Percentiles rank a stretch among this genome's conserved stretches.
These are phyloP conservation scores for Platanista minor DNA, from an alignment of 2,113 vertebrate species.

Conservation along the genomic window DNA sequence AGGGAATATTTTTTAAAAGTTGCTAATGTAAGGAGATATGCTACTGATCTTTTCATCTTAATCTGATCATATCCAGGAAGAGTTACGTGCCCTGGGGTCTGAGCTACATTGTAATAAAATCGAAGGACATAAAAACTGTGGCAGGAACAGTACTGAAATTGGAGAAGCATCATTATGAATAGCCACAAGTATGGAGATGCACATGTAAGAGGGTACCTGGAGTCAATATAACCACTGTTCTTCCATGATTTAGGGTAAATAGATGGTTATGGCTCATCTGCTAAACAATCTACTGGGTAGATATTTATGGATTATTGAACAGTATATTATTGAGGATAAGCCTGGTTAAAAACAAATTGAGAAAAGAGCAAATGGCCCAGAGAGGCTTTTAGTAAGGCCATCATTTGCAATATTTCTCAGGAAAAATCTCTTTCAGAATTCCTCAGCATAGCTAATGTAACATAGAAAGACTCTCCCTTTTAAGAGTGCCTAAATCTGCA, in stretches of 20 bases:
- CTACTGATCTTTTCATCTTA: slow-evolving; percentile 72
- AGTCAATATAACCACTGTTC: slow-evolving; percentile 3
- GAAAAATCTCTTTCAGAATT: background rate
- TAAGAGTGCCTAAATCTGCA: slow-evolving; percentile 71
- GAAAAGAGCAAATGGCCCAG: slow-evolving; percentile 38
- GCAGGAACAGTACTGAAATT: slow-evolving; percentile 61
- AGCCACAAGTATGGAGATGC: slow-evolving; percentile 58
- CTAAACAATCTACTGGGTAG: background rate
- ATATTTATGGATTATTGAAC: background rate
- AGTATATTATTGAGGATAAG: slow-evolving; percentile 49
- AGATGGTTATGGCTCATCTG: background rate
- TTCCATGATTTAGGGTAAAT: slow-evolving; percentile 36
- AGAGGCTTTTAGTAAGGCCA: slow-evolving; percentile 11
- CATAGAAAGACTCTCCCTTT: background rate
- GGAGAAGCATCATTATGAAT: slow-evolving; percentile 58
- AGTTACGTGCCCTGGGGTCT: slow-evolving; percentile 47
- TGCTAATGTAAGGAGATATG: slow-evolving; percentile 71
- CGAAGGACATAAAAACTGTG: slow-evolving; percentile 46
- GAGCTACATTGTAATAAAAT: slow-evolving; percentile 68
- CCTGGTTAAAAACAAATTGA: slow-evolving; percentile 64
- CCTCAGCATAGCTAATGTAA: slow-evolving; percentile 41
- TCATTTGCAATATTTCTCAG: slow-evolving; percentile 37
- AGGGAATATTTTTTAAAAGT: slow-evolving; percentile 73
- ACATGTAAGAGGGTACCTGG: slow-evolving; percentile 51
- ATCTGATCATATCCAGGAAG: slow-evolving; percentile 46